Percentiles rank a stretch among this genome's conserved stretches.
phyloP scores from a whole-genome alignment of 2,888 invertebrate genomes.

The Clanis bilineata region DNA sequence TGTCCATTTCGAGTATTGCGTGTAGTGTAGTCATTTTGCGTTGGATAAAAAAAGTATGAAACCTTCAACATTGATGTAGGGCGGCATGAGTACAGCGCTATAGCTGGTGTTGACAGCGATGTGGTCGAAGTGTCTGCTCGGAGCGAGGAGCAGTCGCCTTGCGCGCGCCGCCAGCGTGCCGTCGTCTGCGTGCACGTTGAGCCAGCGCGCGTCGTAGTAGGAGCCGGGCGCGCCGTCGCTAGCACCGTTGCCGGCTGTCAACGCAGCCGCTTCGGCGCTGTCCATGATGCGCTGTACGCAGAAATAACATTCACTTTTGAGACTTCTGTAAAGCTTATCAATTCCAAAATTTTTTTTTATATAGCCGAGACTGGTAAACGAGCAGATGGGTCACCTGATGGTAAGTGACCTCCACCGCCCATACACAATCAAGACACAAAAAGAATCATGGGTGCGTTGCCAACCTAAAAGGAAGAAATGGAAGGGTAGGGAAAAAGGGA shows the following conservation, averaged over 20 bases:
- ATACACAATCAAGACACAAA: too few relatives aligned
- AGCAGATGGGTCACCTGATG: too few relatives aligned
- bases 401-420: too few relatives aligned
- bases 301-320: neutral
- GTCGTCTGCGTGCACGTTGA: conserved; percentile 89
- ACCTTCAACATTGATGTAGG: conserved; percentile 88
- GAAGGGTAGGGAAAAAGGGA: too few relatives aligned
- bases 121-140: conserved; percentile 93
- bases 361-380: too few relatives aligned
- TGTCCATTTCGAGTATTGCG: too few relatives aligned
- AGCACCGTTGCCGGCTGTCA: conserved; percentile 80
- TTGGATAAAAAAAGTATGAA: conserved; percentile 13
- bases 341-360: too few relatives aligned
- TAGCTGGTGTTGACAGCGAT: conserved; percentile 91
- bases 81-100: conserved; percentile 94
- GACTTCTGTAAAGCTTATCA: too few relatives aligned
- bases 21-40: too few relatives aligned
- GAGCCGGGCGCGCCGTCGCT: conserved; percentile 82
- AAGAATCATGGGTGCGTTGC: too few relatives aligned
- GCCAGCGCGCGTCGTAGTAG: conserved; percentile 91
- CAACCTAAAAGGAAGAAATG: too few relatives aligned
- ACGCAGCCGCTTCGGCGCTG: conserved; percentile 93
- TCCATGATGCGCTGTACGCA: conserved; percentile 91
- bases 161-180: conserved; percentile 87
- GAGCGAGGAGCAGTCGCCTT: conserved; percentile 86